Evolutionary conservation across 2,797 vertebrate genomes (phyloP).

Genomic region (Heliangelus exortis): DNA sequence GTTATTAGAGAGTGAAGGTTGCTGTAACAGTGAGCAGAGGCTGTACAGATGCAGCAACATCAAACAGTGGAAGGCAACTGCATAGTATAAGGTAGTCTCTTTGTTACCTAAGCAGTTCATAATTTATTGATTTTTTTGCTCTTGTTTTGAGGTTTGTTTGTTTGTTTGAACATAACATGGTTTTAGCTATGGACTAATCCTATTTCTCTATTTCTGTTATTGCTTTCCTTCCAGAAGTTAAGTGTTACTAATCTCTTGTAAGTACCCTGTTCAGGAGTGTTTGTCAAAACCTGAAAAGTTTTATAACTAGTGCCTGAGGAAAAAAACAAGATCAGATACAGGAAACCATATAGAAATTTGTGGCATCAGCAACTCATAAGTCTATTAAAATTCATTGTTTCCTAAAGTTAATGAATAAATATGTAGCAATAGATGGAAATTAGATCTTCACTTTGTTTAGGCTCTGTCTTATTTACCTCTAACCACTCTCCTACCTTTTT

Average conservation of each 20-base stretch:
- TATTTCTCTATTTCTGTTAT: not conserved
- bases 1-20: not conserved
- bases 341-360: not conserved
- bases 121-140: not conserved
- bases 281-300: not conserved
- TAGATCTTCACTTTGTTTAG: not conserved
- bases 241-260: not conserved
- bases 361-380: not conserved
- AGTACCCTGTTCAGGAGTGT: not conserved
- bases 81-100: not conserved
- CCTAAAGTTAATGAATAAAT: not conserved
- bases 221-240: not conserved
- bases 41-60: not conserved
- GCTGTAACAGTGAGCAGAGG: not conserved
- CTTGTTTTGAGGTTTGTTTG: too few relatives aligned
- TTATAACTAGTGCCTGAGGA: not conserved
- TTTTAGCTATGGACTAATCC: not conserved
- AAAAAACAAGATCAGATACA: not conserved
- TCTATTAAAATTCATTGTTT: not conserved
- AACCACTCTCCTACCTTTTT: not conserved
- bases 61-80: not conserved
- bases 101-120: not conserved
- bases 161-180: not conserved
- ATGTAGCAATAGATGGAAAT: not conserved
- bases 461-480: not conserved